Base-by-base conservation (phyloP, 2,797 vertebrate genomes). In the Cryptoprocta ferox region DNA sequence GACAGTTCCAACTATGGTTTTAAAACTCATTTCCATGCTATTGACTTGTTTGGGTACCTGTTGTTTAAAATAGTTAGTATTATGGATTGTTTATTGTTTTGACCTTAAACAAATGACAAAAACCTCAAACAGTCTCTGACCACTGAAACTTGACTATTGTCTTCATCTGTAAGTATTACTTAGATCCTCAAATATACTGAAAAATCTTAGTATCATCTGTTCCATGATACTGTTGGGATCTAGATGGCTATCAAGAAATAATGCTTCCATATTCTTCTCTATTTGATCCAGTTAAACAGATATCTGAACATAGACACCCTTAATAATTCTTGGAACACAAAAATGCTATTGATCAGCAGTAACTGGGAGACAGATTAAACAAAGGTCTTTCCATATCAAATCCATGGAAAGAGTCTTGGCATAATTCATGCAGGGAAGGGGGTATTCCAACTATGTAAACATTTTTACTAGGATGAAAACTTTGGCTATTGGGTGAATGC, bases 1-100 rank as follows among this genome's bases (percentile, higher is more conserved):
- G 19, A 32, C 5, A 18, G 7, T 37, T 45, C 4, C 19, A 11
- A 16, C 13, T 24, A 9, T 37, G 6, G 3, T 0, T 0, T 37
- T 42, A 35, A 85, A 80, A 28, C 2, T 71, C n/a, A 30, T 68
- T n/a, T 68, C 28, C 13, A 50, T 39, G 8, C 18, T 10, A 39
- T 0, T 66, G 45, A 37, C 24, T 42, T 71, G 12, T 37, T 37
- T 42, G 6, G 16, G 35, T 53, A 9, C 24, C 9, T 32, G 18
- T 91, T 50, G 16, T 73, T 91, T 35, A 24, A 79, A 86, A 91
- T 50, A 48, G 13, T 30, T 80, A 50, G 10, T 32, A n/a, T 93
- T 66, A 6, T 45, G 19, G 32, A 28, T 37, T 42, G 13, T 24
- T 75, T 86, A 32, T 37, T 95, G 24, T 50, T 76, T 70, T 76